A percentile compares a stretch with the other conserved stretches of the same genome.
These are phyloP conservation scores for Thereva nobilitata DNA, from an alignment of 2,888 invertebrate species.

Conservation along the genomic window DNA sequence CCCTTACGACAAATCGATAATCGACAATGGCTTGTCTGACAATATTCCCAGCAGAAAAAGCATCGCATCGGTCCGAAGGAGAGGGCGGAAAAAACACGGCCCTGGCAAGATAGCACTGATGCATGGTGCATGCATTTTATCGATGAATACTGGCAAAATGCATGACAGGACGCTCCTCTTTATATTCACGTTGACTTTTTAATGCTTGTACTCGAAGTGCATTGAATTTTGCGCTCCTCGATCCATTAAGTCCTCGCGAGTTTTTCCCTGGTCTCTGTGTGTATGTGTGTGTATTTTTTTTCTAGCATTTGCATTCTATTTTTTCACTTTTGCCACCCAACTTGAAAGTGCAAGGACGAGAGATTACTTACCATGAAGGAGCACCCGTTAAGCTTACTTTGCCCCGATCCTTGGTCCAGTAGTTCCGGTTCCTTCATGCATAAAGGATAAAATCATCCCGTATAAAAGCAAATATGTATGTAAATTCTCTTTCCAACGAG, in stretches of 20 bases:
- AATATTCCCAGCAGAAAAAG: constrained; percentile 30
- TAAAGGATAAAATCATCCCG: too few species aligned
- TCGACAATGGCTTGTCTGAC: constrained; percentile 42
- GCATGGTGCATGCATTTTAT: constrained; percentile 34
- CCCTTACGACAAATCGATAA: constrained; percentile 44
- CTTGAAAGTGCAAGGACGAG: too few species aligned
- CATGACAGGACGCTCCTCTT: constrained; percentile 26
- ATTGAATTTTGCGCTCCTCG: constrained; percentile 32
- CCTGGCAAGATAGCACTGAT: constrained; percentile 27
- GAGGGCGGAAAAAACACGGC: constrained; percentile 7
- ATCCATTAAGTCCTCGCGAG: constrained; percentile 24
- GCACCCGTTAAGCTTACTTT: too few species aligned
- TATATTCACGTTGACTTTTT: constrained; percentile 36
- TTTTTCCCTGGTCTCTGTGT: too few species aligned
- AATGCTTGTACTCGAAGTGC: constrained; percentile 24
- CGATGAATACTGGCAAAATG: constrained; percentile 20
- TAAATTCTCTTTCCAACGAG: too few species aligned
- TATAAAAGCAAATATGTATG: too few species aligned
- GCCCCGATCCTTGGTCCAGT: too few species aligned
- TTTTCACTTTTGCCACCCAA: too few species aligned
- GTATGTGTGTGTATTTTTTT: too few species aligned
- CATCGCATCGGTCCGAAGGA: constrained; percentile 10
- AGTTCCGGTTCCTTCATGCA: too few species aligned
- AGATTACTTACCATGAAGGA: too few species aligned
- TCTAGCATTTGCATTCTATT: too few species aligned